A percentile compares a stretch with the other conserved stretches of the same genome.
phyloP scores from a whole-genome alignment of 2,113 vertebrate species.

The Aspiorhynchus laticeps region DNA sequence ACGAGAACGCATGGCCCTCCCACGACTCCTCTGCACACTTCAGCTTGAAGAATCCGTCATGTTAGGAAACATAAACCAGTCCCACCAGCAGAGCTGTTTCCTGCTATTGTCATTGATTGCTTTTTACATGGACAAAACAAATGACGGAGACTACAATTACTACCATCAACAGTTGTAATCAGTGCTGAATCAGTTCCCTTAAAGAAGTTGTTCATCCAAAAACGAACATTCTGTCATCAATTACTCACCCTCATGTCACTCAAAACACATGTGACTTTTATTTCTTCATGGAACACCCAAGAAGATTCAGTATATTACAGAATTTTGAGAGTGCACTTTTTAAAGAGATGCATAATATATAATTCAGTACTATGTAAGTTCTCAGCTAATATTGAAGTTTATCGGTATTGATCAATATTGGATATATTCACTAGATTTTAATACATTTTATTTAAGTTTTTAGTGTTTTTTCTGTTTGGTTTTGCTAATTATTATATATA shows the following conservation, averaged over 20 bases:
- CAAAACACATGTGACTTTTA: background rate
- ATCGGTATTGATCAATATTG: background rate
- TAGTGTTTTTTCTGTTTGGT: background rate
- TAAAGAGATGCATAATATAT: background rate
- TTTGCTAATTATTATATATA: background rate
- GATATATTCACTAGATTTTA: background rate
- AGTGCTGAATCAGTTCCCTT: constrained; percentile 7
- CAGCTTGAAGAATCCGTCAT: constrained; percentile 15
- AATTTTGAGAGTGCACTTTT: background rate
- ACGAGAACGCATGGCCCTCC: background rate
- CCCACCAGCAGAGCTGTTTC: constrained; percentile 18
- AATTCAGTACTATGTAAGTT: background rate
- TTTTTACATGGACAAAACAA: constrained; percentile 33
- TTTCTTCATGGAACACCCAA: background rate
- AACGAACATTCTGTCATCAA: background rate
- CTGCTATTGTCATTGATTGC: constrained; percentile 36
- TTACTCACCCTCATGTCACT: background rate
- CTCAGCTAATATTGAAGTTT: background rate
- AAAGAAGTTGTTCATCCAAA: background rate
- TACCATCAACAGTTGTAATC: constrained; percentile 1
- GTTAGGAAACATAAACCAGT: constrained; percentile 38
- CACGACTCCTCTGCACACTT: constrained; percentile 23
- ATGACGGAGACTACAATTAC: background rate
- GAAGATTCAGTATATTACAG: background rate
- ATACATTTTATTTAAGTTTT: background rate